Conservation (phyloP, 2,113 vertebrate species). For the Gulo gulo region DNA sequence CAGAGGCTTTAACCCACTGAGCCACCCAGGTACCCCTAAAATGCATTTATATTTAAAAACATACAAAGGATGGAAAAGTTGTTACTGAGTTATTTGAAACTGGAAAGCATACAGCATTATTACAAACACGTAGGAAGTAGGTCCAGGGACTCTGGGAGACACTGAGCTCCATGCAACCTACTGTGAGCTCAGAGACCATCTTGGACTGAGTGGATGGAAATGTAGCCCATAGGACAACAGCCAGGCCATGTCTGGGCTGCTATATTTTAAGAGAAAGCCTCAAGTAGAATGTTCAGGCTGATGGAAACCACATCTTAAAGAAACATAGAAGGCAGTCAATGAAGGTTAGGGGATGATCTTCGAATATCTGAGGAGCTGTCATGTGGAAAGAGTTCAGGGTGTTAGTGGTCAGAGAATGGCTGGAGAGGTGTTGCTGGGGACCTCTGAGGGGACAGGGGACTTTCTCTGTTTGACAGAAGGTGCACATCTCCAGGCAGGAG, state of each 20-base stretch:
- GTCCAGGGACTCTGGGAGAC: neutral
- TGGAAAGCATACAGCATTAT: neutral
- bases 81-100: neutral
- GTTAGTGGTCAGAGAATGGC: neutral
- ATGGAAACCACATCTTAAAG: neutral
- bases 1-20: too few species aligned
- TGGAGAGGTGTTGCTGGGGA: neutral
- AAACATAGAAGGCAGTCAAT: neutral
- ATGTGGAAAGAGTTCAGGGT: neutral
- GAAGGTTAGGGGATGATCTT: neutral
- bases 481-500: neutral
- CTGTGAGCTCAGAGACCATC: neutral
- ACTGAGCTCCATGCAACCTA: neutral
- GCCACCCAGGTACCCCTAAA: too few species aligned
- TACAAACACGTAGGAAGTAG: neutral
- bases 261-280: neutral
- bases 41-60: neutral
- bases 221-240: fast-evolving
- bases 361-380: neutral
- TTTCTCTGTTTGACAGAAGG: neutral
- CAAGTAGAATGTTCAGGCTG: neutral
- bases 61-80: neutral
- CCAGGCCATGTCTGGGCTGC: neutral
- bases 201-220: neutral
- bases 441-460: too few species aligned